Base-by-base conservation (phyloP, 2,113 vertebrate species). In the Phalacrocorax brasilianus region DNA sequence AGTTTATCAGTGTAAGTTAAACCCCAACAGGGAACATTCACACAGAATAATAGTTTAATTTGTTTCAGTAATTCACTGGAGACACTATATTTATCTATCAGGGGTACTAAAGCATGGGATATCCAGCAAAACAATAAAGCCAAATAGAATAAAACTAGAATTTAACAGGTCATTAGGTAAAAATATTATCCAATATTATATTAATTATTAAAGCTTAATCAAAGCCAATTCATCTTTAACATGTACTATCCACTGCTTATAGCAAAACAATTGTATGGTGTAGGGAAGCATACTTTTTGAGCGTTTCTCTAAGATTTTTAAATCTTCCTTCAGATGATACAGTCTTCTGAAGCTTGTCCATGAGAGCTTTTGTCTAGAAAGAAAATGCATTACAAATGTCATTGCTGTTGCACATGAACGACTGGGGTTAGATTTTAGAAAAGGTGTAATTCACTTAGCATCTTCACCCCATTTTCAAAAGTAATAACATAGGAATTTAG, bases 341-440 rank as follows among this genome's bases (percentile, higher is more conserved):
- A 6, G 98, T 99, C 98, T 99, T 99, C 98, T 99, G 99, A 90
- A 99, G 99, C 97, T 99, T 99, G 97, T 99, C 99, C 99, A 99
- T 99, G 82, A 99, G 98, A 70, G 99, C 99, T 98, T 99, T 99
- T 70, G 99, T 98, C 99, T 99, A 94, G 71, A 95, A 97, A 91
- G 53, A 86, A 95, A 98, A 90, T 56, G 85, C 79, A 97, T 84
- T 89, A 45, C 72, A 80, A 50, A 81, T 42, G 14, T 89, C 50
- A 95, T 20, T 88, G 38, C 18, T 66, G 52, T 30, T 78, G 38
- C 30, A 91, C 1, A 12, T 30, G 40, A 74, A 77, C 24, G 11
- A 47, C 40, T 65, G 15, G 26, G 27, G 92, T 66, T 33, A 50
- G 49, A 61, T 33, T 75, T 59, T 14, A 18, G 9, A 58, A 45